Evolutionary conservation across 2,113 vertebrate species (phyloP), one percentile per base, ranked within the genome.

Genomic region (Gobio gobio): DNA sequence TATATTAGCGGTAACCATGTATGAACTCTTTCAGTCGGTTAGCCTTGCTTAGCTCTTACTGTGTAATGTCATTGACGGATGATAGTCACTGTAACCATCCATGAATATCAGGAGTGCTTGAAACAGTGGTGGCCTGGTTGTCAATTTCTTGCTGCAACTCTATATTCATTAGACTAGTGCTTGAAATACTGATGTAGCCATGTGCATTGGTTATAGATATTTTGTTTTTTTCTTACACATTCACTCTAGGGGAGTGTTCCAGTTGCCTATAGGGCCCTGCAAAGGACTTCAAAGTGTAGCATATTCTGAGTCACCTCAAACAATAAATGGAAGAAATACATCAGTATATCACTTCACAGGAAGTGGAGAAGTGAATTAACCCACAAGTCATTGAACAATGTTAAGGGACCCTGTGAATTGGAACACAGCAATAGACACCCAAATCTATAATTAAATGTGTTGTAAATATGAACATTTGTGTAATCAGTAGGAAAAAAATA

Each of bases 41-140:
- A 40, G 36, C n/a, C 76, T 16, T 49, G 7, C 33, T 51, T 26
- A 36, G 40, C 76, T 45, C 56, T 59, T 56, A 47, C 51, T 36
- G 79, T 26, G 56, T 24, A 61, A n/a, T 74, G 73, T 79, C 76
- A 83, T 77, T 74, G 78, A 75, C 49, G n/a, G 49, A 83, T 78
- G 77, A 43, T 13, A 61, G 80, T 72, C 81, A 82, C 64, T 61
- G 78, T 20, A 85, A 70, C 70, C 82, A 68, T 83, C 78, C 77
- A 74, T 70, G 16, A 88, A 85, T 86, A 43, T 70, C 78, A 63
- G 22, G 43, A 68, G 80, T 81, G 68, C 33, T 40, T 76, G 24
- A 78, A 58, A 40, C 54, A 58, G 18, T n/a, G 33, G 54, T 59
- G 10, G 29, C 54, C 1, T 36, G 29, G 24, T 58, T 58, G 75